Evolutionary conservation across 2,888 invertebrate genomes (phyloP), one percentile per base, ranked within the genome.

Genomic region (Eledona agricola): DNA sequence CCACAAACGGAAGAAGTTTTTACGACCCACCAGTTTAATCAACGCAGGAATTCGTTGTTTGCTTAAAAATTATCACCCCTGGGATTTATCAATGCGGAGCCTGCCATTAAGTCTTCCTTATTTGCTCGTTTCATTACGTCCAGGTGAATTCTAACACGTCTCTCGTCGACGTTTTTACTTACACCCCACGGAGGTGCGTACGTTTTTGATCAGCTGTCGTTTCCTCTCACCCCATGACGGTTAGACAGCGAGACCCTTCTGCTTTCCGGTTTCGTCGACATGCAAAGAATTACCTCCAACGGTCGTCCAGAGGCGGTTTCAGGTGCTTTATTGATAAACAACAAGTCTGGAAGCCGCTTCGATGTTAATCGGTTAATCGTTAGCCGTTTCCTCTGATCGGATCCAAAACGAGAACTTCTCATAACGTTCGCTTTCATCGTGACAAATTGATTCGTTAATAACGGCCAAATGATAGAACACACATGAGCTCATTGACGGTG

Each of bases 161-260:
- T 15, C 38, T 15, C 9, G 22, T 4, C 16, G 42, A 9, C 31
- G 31, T 42, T 42, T 46, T 46, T 46, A n/a, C n/a, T 28, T 11
- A 46, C 46, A 34, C 46, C 46, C 46, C 32, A 17, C 17, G 12
- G 13, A 20, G 20, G 16, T 11, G 16, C 7, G 26, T 26, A 4
- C 38, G 23, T 78, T 79, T 80, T 79, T 79, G 78, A 80, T 80
- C 80, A 80, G 80, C 80, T 80, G 80, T 75, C 76, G 52, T 46
- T 47, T 52, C 53, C 52, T 42, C 22, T 47, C 29, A 38, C 47
- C 53, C 37, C 34, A 32, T 20, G 47, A 47, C 47, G 47, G 47
- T 47, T 47, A 28, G 46, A 42, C 40, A 53, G 10, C 51, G 16
- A 26, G 42, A 28, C 32, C 51, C 47, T 55, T 55, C 42, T 46